phyloP scores from a whole-genome alignment of 2,113 vertebrate species.

The Pholis gunnellus region DNA sequence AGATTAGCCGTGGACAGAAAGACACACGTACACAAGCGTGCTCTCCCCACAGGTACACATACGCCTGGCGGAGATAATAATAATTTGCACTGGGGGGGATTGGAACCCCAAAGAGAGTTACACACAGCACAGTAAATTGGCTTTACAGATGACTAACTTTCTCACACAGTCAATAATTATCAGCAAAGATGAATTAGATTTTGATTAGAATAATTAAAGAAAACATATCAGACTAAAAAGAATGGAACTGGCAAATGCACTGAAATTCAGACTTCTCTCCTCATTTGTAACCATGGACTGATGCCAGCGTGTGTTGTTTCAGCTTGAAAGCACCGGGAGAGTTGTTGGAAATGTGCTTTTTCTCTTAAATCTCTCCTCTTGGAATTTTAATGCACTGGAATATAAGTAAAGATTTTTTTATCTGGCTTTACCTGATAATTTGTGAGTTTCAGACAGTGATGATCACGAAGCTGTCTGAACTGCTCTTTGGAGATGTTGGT shows the following conservation, averaged over 20 bases:
- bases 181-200: slow-evolving; percentile 65
- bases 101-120: slow-evolving; percentile 23
- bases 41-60: not conserved
- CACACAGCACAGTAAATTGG: slow-evolving; percentile 42
- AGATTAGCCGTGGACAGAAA: not conserved
- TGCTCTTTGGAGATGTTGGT: slow-evolving; percentile 70
- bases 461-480: slow-evolving; percentile 76
- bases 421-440: slow-evolving; percentile 80
- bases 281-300: slow-evolving; percentile 48
- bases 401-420: not conserved
- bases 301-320: slow-evolving; percentile 43
- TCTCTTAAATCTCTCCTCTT: slow-evolving; percentile 11
- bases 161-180: slow-evolving; percentile 63
- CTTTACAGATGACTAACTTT: slow-evolving; percentile 62
- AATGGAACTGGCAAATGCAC: slow-evolving; percentile 47
- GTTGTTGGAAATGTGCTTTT: slow-evolving; percentile 29
- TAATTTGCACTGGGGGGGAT: slow-evolving; percentile 10
- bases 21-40: not conserved
- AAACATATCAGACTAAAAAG: slow-evolving; percentile 54
- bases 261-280: slow-evolving; percentile 18
- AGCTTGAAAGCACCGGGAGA: slow-evolving; percentile 43
- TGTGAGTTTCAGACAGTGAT: slow-evolving; percentile 76
- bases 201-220: slow-evolving; percentile 71
- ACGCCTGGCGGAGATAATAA: slow-evolving; percentile 2
- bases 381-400: not conserved